A percentile compares a stretch with the other conserved stretches of the same genome.
These are phyloP conservation scores for Drosophila nigrodunni DNA, from an alignment of 1,140 invertebrate species.

Conservation along the genomic window DNA sequence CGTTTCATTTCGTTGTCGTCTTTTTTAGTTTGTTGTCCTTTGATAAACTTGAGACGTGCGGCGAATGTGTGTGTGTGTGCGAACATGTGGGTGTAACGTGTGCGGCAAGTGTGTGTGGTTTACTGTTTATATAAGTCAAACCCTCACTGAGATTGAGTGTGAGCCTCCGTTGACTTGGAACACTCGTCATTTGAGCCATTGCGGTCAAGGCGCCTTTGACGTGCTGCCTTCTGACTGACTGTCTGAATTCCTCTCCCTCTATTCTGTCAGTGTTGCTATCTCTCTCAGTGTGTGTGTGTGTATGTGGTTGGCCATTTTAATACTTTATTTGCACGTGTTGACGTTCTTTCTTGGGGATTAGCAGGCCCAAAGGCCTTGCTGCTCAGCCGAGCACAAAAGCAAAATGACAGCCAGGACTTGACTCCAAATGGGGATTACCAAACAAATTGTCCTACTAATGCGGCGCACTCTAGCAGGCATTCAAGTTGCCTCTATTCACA, in stretches of 20 bases:
- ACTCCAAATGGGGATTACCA: slow-evolving; percentile 66
- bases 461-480: slow-evolving; percentile 29
- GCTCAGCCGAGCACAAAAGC: slow-evolving; percentile 52
- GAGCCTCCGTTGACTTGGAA: slow-evolving; percentile 40
- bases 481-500: background rate
- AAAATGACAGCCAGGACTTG: slow-evolving; percentile 51
- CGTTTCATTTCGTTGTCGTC: slow-evolving; percentile 28
- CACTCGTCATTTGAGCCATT: slow-evolving; percentile 74
- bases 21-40: slow-evolving; percentile 57
- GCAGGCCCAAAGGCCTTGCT: slow-evolving; percentile 58
- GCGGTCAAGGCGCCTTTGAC: slow-evolving; percentile 72
- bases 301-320: slow-evolving; percentile 62
- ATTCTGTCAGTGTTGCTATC: slow-evolving; percentile 10
- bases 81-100: slow-evolving; percentile 1
- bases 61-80: slow-evolving; percentile 33
- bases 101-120: slow-evolving; percentile 32
- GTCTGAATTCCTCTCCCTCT: too few species aligned
- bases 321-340: slow-evolving; percentile 81
- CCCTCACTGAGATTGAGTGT: slow-evolving; percentile 60
- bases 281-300: background rate
- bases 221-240: background rate
- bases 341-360: slow-evolving; percentile 66
- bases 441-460: slow-evolving; percentile 80
- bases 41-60: slow-evolving; percentile 82
- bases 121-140: slow-evolving; percentile 75